These are phyloP conservation scores for Diloba caeruleocephala DNA, from an alignment of 2,888 invertebrate genomes.

Conservation along the genomic window DNA sequence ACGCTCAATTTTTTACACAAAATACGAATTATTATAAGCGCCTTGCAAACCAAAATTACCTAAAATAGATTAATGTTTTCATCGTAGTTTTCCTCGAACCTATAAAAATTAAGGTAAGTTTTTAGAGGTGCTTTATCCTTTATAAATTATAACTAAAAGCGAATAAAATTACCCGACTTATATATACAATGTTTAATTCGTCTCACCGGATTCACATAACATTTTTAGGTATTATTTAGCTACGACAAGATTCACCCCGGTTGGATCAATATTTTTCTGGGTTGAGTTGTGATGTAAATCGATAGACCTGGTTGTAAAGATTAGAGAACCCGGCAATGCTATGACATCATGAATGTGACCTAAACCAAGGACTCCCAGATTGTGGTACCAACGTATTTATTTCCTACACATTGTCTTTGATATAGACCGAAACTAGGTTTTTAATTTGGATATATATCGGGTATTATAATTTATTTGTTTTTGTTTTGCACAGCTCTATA, in stretches of 20 bases:
- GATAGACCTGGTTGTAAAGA: slow-evolving; percentile 38
- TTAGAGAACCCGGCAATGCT: slow-evolving; percentile 22
- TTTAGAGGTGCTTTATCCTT: neutral
- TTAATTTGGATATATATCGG: too few species aligned
- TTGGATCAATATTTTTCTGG: slow-evolving; percentile 44
- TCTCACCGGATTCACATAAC: too few species aligned
- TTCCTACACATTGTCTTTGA: slow-evolving; percentile 5
- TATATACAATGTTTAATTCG: too few species aligned
- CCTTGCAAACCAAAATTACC: slow-evolving; percentile 71
- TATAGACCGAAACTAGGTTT: neutral
- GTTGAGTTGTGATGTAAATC: slow-evolving; percentile 36
- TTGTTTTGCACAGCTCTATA: too few species aligned
- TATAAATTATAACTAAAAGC: neutral
- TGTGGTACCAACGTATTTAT: slow-evolving; percentile 17
- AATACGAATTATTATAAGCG: slow-evolving; percentile 47
- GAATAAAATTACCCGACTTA: too few species aligned
- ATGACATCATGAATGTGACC: slow-evolving; percentile 68
- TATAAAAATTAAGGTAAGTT: slow-evolving; percentile 70
- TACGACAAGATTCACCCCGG: too few species aligned
- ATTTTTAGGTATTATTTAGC: too few species aligned
- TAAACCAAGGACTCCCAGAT: slow-evolving; percentile 56
- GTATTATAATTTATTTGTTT: too few species aligned
- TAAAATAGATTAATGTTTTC: slow-evolving; percentile 71
- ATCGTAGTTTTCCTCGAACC: slow-evolving; percentile 63
- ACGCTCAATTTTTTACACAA: slow-evolving; percentile 35